Conservation (phyloP, 2,888 invertebrate genomes). For the Apodemia duryi region DNA sequence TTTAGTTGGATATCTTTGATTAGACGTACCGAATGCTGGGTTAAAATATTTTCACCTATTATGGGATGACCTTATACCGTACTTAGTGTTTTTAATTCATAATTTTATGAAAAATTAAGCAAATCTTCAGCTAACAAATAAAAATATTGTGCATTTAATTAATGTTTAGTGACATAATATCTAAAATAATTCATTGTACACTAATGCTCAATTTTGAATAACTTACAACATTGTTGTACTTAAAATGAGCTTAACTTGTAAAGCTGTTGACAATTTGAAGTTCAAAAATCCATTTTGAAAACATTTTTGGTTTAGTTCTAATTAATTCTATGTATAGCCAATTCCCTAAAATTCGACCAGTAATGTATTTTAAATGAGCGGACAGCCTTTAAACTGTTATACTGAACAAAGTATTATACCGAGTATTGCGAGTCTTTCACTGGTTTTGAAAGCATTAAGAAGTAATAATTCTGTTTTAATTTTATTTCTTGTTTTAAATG, state of each 20-base stretch:
- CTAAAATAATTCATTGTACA: slow-evolving; percentile 6
- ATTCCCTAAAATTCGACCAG: too few relatives aligned
- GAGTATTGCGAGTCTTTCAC: not conserved
- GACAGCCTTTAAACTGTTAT: too few relatives aligned
- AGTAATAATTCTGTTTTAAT: not conserved
- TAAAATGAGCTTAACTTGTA: not conserved
- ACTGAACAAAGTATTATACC: not conserved
- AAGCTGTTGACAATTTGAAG: not conserved
- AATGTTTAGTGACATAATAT: slow-evolving; percentile 6
- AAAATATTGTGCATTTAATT: slow-evolving; percentile 1
- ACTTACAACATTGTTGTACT: slow-evolving; percentile 1
- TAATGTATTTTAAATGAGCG: too few relatives aligned
- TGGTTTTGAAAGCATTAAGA: not conserved
- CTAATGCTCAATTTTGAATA: not conserved
- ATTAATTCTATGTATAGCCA: not conserved
- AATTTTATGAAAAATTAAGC: slow-evolving; percentile 1
- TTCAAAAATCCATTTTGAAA: not conserved
- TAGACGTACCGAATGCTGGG: too few relatives aligned
- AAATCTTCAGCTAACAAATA: not conserved
- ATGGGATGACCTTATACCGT: too few relatives aligned
- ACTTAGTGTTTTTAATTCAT: not conserved
- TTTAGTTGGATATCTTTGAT: too few relatives aligned
- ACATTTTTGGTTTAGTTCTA: not conserved
- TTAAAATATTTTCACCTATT: too few relatives aligned
- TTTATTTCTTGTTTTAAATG: not conserved